Evolutionary conservation across 64 coral and sea anemone genomes (phyloP).

Genomic region (Dendrophyllia cribrosa): DNA sequence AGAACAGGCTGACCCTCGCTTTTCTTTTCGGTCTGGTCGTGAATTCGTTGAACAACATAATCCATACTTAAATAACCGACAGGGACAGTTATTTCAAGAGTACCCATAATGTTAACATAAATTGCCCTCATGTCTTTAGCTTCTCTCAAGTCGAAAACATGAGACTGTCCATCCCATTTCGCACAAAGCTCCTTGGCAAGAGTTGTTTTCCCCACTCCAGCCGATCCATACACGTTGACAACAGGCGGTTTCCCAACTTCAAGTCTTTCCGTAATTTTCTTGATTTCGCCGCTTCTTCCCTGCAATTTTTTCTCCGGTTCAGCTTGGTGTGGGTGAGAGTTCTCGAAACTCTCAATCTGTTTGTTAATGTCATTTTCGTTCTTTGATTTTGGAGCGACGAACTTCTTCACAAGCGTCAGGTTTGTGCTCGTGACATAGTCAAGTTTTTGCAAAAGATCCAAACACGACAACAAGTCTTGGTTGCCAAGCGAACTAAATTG

Average conservation of each 20-base stretch:
- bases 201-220: conserved; percentile 11
- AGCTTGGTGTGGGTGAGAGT: neutral
- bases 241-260: neutral
- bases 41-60: conserved; percentile 4
- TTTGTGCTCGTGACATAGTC: neutral
- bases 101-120: neutral
- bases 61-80: neutral
- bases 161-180: neutral
- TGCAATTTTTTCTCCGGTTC: neutral
- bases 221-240: conserved; percentile 12
- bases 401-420: neutral
- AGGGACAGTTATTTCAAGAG: neutral
- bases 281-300: neutral
- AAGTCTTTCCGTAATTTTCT: neutral
- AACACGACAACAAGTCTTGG: conserved; percentile 3
- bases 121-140: conserved; percentile 7
- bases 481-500: neutral
- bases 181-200: conserved; percentile 11
- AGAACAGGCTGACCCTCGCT: neutral
- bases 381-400: neutral
- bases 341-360: neutral
- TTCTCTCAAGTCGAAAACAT: conserved; percentile 27
- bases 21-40: neutral
- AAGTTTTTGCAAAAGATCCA: neutral
- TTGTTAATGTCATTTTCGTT: neutral